Base-by-base conservation (phyloP, 2,113 vertebrate genomes). In the Podilymbus podiceps region DNA sequence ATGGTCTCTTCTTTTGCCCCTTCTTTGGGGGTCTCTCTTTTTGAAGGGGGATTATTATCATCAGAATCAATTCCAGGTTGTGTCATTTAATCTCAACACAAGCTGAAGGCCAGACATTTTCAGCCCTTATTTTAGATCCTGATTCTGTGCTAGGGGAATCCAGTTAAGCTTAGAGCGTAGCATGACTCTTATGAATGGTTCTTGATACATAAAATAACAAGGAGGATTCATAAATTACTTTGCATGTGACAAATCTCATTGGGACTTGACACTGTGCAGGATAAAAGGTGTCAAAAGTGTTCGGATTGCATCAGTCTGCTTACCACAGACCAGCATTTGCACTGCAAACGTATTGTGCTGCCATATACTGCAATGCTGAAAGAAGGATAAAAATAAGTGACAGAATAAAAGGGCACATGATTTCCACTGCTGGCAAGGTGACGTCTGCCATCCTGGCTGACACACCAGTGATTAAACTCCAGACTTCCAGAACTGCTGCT, bases 141-240 rank as follows among this genome's bases (percentile, higher is more conserved):
- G 49, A 64, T 83, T 15, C 42, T 78, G 18, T 89, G n/a, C 77
- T 82, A 10, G n/a, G 35, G 69, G 59, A 94, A 40, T 77, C 67
- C 81, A 88, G 80, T 73, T 94, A 93, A 92, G 88, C 78, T 96
- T 75, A 56, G 60, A 88, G 71, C 6, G 4, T 56, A 88, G 64
- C 83, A 68, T 95, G 93, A 96, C 94, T 95, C 83, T 82, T 93
- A 75, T 84, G 91, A 93, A 95, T 76, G 73, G 74, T 93, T 93
- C 96, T 97, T 88, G 86, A 69, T 67, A 90, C 19, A 52, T 91
- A 87, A 87, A 94, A 89, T 67, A 95, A 90, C 72, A 85, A 86
- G 42, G 88, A 96, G 59, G 35, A 97, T 79, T 96, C 92, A 96
- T 68, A 80, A 97, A 98, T 97, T 95, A 96, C 85, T 96, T 91